Base-by-base conservation (phyloP, 2,113 vertebrate species). In the Campylorhamphus procurvoides region DNA sequence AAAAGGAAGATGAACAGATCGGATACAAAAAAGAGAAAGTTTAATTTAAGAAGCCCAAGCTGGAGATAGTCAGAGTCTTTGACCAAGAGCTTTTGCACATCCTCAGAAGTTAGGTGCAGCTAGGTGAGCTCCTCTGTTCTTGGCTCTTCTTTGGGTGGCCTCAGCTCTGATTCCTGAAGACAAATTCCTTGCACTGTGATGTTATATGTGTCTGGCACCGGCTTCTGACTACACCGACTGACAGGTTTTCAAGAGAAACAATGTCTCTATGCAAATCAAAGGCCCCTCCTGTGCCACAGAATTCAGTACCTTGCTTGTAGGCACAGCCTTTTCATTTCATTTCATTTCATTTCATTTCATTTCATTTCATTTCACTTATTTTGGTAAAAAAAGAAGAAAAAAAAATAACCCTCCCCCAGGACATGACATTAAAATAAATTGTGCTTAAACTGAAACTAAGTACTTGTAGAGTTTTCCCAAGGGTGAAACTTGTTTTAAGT, bases 401-500 rank as follows among this genome's bases (percentile, higher is more conserved):
- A 22, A 11, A 56, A 39, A 37, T 9, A 63, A 8, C 7, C 3
- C 10, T 46, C 12, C 9, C 15, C 24, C 23, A 71, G 27, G 56
- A 68, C 18, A 50, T 18, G 10, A 58, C 58, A 74, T 83, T 37
- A 83, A 73, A 82, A 89, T 75, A 89, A 83, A 64, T 16, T 22
- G 14, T 22, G 8, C 84, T 94, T 93, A 87, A 88, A 93, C 14
- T 15, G 83, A 96, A 96, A 89, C 63, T 60, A 84, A 55, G 8
- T 50, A 44, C 29, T 92, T 47, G 14, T 16, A 49, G 12, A 49
- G 28, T 93, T 94, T 91, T 85, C 33, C 63, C 40, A 63, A 39
- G 23, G n/a, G 58, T 6, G 72, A 94, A 90, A 93, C 76, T 55
- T 58, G 16, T 58, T 92, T 66, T 86, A 94, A 80, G 42, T 74